A percentile compares a stretch with the other conserved stretches of the same genome.
Evolutionary conservation across 2,888 invertebrate species (phyloP).

Genomic region (Clostera curtula): DNA sequence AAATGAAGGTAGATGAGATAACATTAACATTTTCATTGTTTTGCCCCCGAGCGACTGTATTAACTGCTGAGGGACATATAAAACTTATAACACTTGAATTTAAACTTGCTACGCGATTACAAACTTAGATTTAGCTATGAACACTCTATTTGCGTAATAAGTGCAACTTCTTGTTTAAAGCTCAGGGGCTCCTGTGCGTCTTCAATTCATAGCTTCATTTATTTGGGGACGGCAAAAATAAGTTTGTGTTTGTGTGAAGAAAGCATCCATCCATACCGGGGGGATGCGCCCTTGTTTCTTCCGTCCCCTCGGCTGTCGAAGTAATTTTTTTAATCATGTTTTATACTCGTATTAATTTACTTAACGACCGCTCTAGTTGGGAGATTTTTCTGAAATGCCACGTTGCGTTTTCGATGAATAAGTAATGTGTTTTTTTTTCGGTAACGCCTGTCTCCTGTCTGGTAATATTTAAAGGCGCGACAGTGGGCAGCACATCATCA

Average conservation of each 20-base stretch:
- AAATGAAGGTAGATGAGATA: conserved; percentile 34
- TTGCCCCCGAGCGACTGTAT: conserved; percentile 56
- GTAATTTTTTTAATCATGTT: conserved; percentile 74
- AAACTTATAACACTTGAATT: conserved; percentile 68
- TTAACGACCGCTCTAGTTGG: conserved; percentile 62
- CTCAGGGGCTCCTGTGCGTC: no score
- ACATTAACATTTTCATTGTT: conserved; percentile 69
- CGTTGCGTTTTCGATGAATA: conserved; percentile 67
- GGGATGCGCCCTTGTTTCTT: conserved; percentile 51
- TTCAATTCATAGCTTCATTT: no score
- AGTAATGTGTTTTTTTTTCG: conserved; percentile 56
- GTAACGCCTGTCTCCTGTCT: no score
- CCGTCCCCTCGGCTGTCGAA: conserved; percentile 47
- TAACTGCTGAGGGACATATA: conserved; percentile 64
- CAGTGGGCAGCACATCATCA: no score
- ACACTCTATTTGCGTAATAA: conserved; percentile 13
- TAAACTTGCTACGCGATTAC: conserved; percentile 55
- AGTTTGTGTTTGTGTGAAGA: conserved; percentile 35
- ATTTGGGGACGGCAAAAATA: conserved; percentile 11
- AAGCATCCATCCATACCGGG: conserved; percentile 51
- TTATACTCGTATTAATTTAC: conserved; percentile 73
- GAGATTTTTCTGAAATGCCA: conserved; percentile 51
- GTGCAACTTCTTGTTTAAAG: conserved; percentile 16
- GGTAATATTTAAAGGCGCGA: no score
- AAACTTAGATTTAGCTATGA: conserved; percentile 25